Evolutionary conservation across 1,140 invertebrate species (phyloP).

Genomic region (Dinoponera quadriceps): DNA sequence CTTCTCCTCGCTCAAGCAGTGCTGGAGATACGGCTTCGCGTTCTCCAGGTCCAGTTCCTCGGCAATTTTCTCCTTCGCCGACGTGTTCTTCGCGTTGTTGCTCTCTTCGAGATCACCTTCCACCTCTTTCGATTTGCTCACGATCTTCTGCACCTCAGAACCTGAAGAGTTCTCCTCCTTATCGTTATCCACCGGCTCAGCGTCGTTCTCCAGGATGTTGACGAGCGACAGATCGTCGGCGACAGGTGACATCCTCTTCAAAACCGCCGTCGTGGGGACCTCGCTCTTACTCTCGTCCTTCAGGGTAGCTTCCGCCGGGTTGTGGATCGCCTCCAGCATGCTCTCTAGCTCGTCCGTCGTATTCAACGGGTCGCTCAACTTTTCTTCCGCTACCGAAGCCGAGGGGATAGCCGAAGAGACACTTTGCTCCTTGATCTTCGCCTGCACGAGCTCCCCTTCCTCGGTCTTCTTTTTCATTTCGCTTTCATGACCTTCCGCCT

Average conservation of each 20-base stretch:
- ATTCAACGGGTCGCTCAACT: slow-evolving; percentile 78
- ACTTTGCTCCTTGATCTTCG: slow-evolving; percentile 43
- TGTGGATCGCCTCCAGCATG: slow-evolving; percentile 84
- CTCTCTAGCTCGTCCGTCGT: slow-evolving; percentile 84
- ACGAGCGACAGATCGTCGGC: slow-evolving; percentile 83
- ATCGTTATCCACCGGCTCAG: slow-evolving; percentile 77
- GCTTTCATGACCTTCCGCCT: slow-evolving; percentile 45
- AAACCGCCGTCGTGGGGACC: slow-evolving; percentile 57
- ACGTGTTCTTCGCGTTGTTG: slow-evolving; percentile 16
- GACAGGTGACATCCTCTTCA: slow-evolving; percentile 82
- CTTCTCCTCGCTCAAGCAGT: slow-evolving; percentile 70
- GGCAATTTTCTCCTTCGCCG: slow-evolving; percentile 61
- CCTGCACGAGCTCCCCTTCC: slow-evolving; percentile 43
- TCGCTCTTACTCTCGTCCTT: slow-evolving; percentile 79
- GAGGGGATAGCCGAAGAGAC: not conserved
- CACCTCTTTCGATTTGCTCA: slow-evolving; percentile 71
- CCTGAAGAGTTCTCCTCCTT: slow-evolving; percentile 69
- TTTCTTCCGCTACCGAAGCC: slow-evolving; percentile 60
- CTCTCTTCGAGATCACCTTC: slow-evolving; percentile 48
- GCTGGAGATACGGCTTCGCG: slow-evolving; percentile 70
- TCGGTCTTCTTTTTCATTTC: slow-evolving; percentile 52
- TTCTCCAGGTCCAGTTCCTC: slow-evolving; percentile 68
- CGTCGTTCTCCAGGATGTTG: slow-evolving; percentile 84
- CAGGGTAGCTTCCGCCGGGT: slow-evolving; percentile 80
- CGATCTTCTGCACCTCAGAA: slow-evolving; percentile 66